Percentiles rank a stretch among this genome's conserved stretches.
These are phyloP conservation scores for Cheilosia soror DNA, from an alignment of 2,888 invertebrate species.

Conservation along the genomic window DNA sequence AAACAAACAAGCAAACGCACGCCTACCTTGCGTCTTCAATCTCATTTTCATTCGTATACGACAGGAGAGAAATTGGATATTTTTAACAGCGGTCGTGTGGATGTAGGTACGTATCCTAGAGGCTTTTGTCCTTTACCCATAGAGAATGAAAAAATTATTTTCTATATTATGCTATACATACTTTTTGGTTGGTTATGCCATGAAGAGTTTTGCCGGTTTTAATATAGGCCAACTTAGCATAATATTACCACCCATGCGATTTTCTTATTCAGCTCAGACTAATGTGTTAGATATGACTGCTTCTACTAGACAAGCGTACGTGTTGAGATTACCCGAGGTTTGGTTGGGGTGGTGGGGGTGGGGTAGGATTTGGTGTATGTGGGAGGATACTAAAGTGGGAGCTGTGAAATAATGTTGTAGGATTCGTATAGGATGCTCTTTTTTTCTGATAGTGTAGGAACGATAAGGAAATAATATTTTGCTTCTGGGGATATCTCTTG, in stretches of 20 bases:
- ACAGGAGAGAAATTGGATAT: slow-evolving; percentile 55
- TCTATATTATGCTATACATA: background rate
- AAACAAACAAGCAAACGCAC: slow-evolving; percentile 1
- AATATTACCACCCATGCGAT: slow-evolving; percentile 15
- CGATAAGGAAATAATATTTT: slow-evolving; percentile 25
- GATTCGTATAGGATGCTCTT: background rate
- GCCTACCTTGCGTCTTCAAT: slow-evolving; percentile 15
- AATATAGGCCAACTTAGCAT: slow-evolving; percentile 33
- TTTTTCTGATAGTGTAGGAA: background rate
- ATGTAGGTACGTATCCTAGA: slow-evolving; percentile 67
- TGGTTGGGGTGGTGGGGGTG: background rate
- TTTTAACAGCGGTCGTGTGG: slow-evolving; percentile 34
- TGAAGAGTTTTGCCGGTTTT: background rate
- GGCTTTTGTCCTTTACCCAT: slow-evolving; percentile 43
- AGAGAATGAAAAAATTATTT: slow-evolving; percentile 26
- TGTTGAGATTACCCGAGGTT: slow-evolving; percentile 33
- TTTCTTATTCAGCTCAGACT: slow-evolving; percentile 34
- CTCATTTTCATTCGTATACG: slow-evolving; percentile 23
- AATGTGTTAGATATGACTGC: slow-evolving; percentile 39
- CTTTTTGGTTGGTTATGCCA: background rate
- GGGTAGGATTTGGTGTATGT: background rate
- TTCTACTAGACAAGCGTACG: slow-evolving; percentile 29
- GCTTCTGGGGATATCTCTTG: background rate
- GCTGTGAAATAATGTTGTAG: background rate
- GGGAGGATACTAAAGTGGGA: slow-evolving; percentile 19